Percentiles rank a stretch among this genome's conserved stretches.
Evolutionary conservation across 1,140 invertebrate species (phyloP).

Genomic region (Trigoniulus corallinus): DNA sequence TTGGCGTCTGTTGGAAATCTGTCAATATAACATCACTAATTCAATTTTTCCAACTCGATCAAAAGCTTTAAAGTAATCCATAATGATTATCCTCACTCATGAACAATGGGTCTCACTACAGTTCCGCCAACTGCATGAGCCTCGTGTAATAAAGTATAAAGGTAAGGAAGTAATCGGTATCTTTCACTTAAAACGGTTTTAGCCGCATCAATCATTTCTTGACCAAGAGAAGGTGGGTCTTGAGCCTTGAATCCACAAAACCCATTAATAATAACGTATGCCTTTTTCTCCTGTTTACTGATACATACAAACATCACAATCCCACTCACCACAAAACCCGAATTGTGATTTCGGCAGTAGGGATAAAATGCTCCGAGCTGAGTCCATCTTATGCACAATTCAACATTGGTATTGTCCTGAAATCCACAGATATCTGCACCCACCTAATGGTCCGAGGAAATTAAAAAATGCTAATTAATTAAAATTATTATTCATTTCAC

Average conservation of each 20-base stretch:
- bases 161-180: constrained; percentile 32
- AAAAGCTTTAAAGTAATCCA: constrained; percentile 10
- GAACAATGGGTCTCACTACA: constrained; percentile 17
- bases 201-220: constrained; percentile 16
- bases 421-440: constrained; percentile 40
- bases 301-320: not conserved
- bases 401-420: constrained; percentile 24
- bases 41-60: too few species aligned
- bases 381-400: constrained; percentile 35
- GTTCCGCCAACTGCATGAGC: constrained; percentile 15
- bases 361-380: constrained; percentile 33
- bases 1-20: constrained; percentile 20
- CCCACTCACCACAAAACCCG: constrained; percentile 7
- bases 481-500: not conserved
- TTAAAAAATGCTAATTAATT: not conserved
- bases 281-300: not conserved
- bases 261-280: not conserved
- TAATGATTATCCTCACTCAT: constrained; percentile 13
- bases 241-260: constrained; percentile 17
- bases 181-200: constrained; percentile 22
- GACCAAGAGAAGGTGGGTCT: constrained; percentile 17
- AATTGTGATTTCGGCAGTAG: constrained; percentile 23
- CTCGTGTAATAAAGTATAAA: constrained; percentile 33
- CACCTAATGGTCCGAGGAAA: constrained; percentile 24
- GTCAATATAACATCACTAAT: not conserved